Evolutionary conservation across 1,140 invertebrate species (phyloP).

Genomic region (Platyscapa corneri): DNA sequence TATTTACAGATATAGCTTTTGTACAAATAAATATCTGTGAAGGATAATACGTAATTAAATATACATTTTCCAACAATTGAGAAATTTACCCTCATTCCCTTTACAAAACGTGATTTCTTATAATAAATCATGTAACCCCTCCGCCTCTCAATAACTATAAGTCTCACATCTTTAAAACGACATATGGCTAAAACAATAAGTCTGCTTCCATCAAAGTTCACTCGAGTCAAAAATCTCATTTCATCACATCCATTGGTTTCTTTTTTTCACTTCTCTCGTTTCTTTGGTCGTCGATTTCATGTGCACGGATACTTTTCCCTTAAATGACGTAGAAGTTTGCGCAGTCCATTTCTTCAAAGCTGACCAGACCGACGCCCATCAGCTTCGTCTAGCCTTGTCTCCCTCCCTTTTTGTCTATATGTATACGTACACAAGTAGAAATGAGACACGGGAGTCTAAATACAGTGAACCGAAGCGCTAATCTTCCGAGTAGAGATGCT

Average conservation of each 20-base stretch:
- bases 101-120: background rate
- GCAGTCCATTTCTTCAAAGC: slow-evolving; percentile 63
- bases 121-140: slow-evolving; percentile 13
- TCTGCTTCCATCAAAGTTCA: background rate
- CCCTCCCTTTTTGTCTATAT: background rate
- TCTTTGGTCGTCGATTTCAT: too few relatives aligned
- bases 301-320: background rate
- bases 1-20: too few relatives aligned
- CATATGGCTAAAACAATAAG: slow-evolving; percentile 12
- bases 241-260: background rate
- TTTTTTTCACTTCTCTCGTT: background rate
- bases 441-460: slow-evolving; percentile 49
- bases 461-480: slow-evolving; percentile 65
- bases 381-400: background rate
- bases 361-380: slow-evolving; percentile 41
- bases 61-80: background rate
- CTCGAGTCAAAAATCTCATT: background rate
- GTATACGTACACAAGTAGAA: background rate
- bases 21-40: background rate
- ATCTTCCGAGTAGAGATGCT: slow-evolving; percentile 69
- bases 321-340: slow-evolving; percentile 8
- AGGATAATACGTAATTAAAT: background rate
- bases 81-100: background rate
- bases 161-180: background rate
- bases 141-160: background rate